Base-by-base conservation (phyloP, 2,888 invertebrate species). In the Hypolimnas misippus region DNA sequence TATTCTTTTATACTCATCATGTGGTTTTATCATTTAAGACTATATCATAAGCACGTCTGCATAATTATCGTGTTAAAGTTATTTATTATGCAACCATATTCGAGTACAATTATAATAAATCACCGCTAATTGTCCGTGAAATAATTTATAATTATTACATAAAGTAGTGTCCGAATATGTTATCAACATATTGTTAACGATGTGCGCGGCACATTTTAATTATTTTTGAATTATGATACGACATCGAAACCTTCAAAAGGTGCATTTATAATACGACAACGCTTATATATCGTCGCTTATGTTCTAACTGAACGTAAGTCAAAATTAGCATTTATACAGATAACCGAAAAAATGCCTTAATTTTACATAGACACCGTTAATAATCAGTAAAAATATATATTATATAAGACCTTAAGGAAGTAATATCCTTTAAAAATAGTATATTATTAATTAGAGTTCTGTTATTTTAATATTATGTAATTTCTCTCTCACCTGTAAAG, bases 61-160 rank as follows among this genome's bases (percentile, higher is more conserved):
- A 54, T 62, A 62, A 62, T 65, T 52, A 56, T 59, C 49, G 56
- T 19, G 56, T 62, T 62, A 62, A 50, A 58, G 57, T 65, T 58
- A 65, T 65, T 65, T 57, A 65, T 65, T 62, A 62, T 33, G 49
- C 57, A 61, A 61, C 62, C 42, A 54, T 55, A 57, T 62, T 57
- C 54, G 57, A 25, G 50, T 55, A 62, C 57, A 62, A 62, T 65
- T 38, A 38, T 62, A 58, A 65, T 65, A 65, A 65, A 65, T 65
- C 62, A 62, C 21, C 8, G n/a, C 65, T 50, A 44, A 62, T 65
- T 55, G 57, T 21, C 50, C 57, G 57, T 51, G 58, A 65, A 61
- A 57, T 62, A 54, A 57, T 62, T 35, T 42, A 50, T 46, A 35
- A 62, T 62, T 58, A 51, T 51, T 38, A 49, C 33, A 44, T 50